These are phyloP conservation scores for Blastomussa wellsi DNA, from an alignment of 92 coral and sea anemone species.

Conservation along the genomic window DNA sequence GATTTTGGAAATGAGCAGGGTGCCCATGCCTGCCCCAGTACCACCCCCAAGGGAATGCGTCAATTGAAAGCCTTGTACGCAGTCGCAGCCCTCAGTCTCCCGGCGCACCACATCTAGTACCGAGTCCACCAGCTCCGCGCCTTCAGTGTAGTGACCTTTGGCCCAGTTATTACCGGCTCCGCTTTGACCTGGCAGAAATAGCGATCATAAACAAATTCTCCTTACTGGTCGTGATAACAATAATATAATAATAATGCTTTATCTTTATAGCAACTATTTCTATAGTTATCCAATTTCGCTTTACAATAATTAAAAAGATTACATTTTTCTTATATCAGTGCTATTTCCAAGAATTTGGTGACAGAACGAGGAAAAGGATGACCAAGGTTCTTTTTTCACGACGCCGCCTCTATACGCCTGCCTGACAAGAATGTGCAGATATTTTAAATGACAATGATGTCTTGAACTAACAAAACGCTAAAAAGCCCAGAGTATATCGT, in stretches of 20 bases:
- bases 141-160: constrained; percentile 93
- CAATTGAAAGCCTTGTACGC: constrained; percentile 92
- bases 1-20: constrained; percentile 83
- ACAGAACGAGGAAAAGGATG: too few species aligned
- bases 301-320: too few species aligned
- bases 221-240: not conserved
- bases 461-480: too few species aligned
- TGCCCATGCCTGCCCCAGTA: constrained; percentile 95
- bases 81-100: constrained; percentile 92
- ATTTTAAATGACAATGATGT: not conserved
- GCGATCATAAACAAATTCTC: not conserved
- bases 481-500: too few species aligned
- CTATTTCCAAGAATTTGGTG: too few species aligned
- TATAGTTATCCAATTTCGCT: too few species aligned
- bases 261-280: too few species aligned
- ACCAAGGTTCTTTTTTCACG: too few species aligned
- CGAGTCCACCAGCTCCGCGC: constrained; percentile 91
- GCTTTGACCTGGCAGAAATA: constrained; percentile 57
- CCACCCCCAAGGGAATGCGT: constrained; percentile 98
- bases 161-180: constrained; percentile 95
- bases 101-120: constrained; percentile 84
- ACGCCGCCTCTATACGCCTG: not conserved
- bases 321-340: too few species aligned
- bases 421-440: not conserved
- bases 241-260: too few species aligned